phyloP scores from a whole-genome alignment of 2,888 invertebrate genomes.

The Ophonus ardosiacus region DNA sequence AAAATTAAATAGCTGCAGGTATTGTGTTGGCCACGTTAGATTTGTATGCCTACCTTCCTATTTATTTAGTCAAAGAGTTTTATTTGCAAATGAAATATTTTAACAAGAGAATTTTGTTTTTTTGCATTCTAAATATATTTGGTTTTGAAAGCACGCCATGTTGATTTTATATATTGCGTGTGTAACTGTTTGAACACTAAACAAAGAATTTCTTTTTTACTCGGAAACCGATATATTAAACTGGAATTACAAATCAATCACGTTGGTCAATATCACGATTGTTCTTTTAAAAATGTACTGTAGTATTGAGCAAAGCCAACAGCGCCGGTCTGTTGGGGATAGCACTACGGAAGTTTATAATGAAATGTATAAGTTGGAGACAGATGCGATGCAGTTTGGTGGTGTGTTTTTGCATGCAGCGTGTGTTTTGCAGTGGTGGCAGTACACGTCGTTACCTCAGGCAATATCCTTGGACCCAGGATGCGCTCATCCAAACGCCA shows the following conservation, averaged over 20 bases:
- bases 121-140: slow-evolving; percentile 16
- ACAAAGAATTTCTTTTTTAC: slow-evolving; percentile 32
- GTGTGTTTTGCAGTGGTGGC: slow-evolving; percentile 16
- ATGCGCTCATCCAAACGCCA: neutral
- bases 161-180: slow-evolving; percentile 30
- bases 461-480: slow-evolving; percentile 11
- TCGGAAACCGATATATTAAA: slow-evolving; percentile 30
- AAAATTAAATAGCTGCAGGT: too few relatives aligned
- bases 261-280: slow-evolving; percentile 26
- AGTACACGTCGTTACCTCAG: slow-evolving; percentile 12
- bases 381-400: slow-evolving; percentile 1
- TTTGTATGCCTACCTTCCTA: neutral
- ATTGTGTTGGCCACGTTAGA: too few relatives aligned
- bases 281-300: slow-evolving; percentile 25
- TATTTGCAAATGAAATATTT: neutral
- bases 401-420: slow-evolving; percentile 6
- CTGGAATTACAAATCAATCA: slow-evolving; percentile 40
- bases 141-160: neutral
- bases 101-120: slow-evolving; percentile 6
- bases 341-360: neutral
- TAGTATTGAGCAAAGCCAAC: neutral
- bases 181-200: slow-evolving; percentile 34
- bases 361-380: slow-evolving; percentile 3
- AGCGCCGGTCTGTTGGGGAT: neutral
- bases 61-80: neutral